phyloP scores from a whole-genome alignment of 2,888 invertebrate species.

The Magallana nippona region DNA sequence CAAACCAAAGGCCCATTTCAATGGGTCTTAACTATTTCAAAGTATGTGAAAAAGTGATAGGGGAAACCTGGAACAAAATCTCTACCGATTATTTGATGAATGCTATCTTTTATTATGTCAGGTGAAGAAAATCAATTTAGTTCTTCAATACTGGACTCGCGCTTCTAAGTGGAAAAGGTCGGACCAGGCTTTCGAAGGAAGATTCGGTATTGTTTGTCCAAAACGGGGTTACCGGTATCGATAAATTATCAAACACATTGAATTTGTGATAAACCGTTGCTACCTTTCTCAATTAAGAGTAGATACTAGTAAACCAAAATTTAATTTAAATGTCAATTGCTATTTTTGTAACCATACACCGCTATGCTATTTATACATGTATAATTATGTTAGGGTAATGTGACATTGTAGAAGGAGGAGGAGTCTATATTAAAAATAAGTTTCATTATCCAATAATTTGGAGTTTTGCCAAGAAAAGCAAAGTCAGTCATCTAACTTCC shows the following conservation, averaged over 20 bases:
- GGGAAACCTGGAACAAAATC: not conserved
- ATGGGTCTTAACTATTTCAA: not conserved
- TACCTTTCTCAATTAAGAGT: too few species aligned
- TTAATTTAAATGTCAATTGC: too few species aligned
- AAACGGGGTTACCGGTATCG: not conserved
- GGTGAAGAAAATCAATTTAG: not conserved
- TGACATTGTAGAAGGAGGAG: too few species aligned
- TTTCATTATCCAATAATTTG: too few species aligned
- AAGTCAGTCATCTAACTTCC: too few species aligned
- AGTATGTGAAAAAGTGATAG: not conserved
- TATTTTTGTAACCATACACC: too few species aligned
- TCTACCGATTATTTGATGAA: not conserved
- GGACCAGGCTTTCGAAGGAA: not conserved
- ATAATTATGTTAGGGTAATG: too few species aligned
- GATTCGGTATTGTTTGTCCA: not conserved
- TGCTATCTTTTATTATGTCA: constrained; percentile 4
- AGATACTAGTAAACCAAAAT: too few species aligned
- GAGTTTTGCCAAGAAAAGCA: too few species aligned
- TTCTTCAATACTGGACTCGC: not conserved
- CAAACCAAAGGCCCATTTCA: not conserved
- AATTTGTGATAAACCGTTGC: not conserved
- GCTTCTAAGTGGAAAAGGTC: not conserved
- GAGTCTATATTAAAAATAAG: too few species aligned
- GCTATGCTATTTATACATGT: too few species aligned
- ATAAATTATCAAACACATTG: not conserved